Base-by-base conservation (phyloP, 2,888 invertebrate genomes). In the Platycnemis pennipes region DNA sequence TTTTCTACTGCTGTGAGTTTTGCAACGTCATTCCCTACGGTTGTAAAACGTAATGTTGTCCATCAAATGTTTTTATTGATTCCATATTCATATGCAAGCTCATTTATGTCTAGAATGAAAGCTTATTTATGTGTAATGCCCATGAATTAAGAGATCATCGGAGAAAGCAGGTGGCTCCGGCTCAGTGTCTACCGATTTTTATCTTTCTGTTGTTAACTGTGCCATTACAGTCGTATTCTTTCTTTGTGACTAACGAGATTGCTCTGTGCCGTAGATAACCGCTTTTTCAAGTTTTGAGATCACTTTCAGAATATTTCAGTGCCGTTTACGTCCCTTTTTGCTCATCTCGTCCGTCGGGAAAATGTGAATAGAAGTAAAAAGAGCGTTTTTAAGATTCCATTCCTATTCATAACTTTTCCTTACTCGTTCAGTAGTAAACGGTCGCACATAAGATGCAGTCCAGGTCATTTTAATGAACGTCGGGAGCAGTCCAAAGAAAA, bases 361-460 rank as follows among this genome's bases (percentile, higher is more conserved):
- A 1, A 77, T 77, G 37, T 13, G 77, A n/a, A n/a, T 0, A 77
- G 77, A 5, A 37, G 31, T 77, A 37, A 37, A 77, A 77, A 77
- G 77, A 77, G 77, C 37, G 44, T 69, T 91, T 44, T 69, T n/a
- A 44, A 87, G 44, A 91, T 91, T 69, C 63, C 91, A 22, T 89
- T 89, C 56, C 4, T 49, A 13, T 63, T 37, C 44, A 63, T 91
- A 63, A 31, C 37, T 77, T 77, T 91, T 91, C 91, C 91, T 63
- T 89, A 22, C 56, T n/a, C 13, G 16, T 44, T 22, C n/a, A 13
- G 42, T 11, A 31, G 91, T 63, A 91, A 91, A 91, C 13, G 45
- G 63, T 44, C 44, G 44, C 44, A 63, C 26, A 63, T 63, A 63
- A 63, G 42, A 37, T 77, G 37, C 77, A 37, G 77, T 77, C 77